Evolutionary conservation across 2,113 vertebrate species (phyloP).

Genomic region (Indri indri): DNA sequence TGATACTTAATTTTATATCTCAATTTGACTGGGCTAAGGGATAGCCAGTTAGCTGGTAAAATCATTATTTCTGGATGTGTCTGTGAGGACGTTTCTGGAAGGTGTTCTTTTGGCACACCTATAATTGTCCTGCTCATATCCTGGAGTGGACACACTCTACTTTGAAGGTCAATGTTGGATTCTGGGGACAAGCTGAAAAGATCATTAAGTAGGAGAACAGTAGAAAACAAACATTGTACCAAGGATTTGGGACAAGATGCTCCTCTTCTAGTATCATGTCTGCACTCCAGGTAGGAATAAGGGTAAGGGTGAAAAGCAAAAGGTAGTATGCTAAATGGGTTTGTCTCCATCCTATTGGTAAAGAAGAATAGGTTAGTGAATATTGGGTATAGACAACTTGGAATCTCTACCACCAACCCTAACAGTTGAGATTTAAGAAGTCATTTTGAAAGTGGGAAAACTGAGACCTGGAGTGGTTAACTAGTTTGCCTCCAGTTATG

Average conservation of each 20-base stretch:
- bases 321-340: background rate
- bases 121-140: background rate
- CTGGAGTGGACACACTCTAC: background rate
- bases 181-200: background rate
- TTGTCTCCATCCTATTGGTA: background rate
- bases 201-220: background rate
- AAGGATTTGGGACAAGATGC: background rate
- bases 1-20: background rate
- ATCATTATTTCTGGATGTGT: background rate
- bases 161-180: background rate
- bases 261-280: background rate
- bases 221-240: background rate
- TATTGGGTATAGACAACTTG: background rate
- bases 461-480: background rate
- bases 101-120: background rate
- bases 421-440: background rate
- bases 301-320: background rate
- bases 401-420: background rate
- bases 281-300: background rate
- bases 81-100: background rate
- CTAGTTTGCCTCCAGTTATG: background rate
- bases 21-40: background rate
- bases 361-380: background rate
- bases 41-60: background rate
- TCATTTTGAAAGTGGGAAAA: background rate